phyloP scores from a whole-genome alignment of 1,140 invertebrate species.

The Diploscapter pachys region DNA sequence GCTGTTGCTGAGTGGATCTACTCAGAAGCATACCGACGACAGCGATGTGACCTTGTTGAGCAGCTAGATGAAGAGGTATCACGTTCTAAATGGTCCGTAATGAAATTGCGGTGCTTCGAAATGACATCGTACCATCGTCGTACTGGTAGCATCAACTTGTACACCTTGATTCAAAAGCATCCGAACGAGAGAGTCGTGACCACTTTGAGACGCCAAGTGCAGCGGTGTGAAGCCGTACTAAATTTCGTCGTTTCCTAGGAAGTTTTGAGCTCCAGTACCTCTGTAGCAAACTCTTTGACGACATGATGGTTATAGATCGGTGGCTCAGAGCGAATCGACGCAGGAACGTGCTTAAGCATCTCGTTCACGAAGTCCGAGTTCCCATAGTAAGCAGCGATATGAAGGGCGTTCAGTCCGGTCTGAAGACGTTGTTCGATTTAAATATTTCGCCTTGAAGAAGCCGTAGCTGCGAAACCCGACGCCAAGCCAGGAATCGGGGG shows the following conservation, averaged over 20 bases:
- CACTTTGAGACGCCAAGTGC: constrained; percentile 92
- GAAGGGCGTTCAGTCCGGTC: constrained; percentile 89
- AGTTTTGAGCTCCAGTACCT: constrained; percentile 52
- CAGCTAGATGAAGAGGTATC: constrained; percentile 82
- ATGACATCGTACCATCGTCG: constrained; percentile 48
- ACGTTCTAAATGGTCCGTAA: constrained; percentile 42
- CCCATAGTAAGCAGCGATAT: constrained; percentile 94
- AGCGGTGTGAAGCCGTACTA: constrained; percentile 66
- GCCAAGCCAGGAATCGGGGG: too few species aligned
- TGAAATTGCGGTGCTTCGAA: neutral
- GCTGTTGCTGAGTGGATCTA: constrained; percentile 87
- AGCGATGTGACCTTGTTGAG: constrained; percentile 95
- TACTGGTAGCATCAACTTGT: constrained; percentile 75
- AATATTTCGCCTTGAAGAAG: too few species aligned
- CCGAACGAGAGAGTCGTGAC: constrained; percentile 93
- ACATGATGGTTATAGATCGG: constrained; percentile 72
- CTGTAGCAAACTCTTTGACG: constrained; percentile 79
- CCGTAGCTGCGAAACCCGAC: too few species aligned
- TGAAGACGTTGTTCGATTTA: constrained; percentile 2
- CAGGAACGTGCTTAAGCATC: constrained; percentile 82
- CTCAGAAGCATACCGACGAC: constrained; percentile 90
- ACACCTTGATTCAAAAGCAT: constrained; percentile 91
- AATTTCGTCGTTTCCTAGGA: constrained; percentile 17
- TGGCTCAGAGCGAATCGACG: constrained; percentile 87
- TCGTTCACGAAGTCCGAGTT: constrained; percentile 96